Evolutionary conservation across 2,888 invertebrate genomes (phyloP), one percentile per base, ranked within the genome.

Genomic region (Zonitis immaculata): DNA sequence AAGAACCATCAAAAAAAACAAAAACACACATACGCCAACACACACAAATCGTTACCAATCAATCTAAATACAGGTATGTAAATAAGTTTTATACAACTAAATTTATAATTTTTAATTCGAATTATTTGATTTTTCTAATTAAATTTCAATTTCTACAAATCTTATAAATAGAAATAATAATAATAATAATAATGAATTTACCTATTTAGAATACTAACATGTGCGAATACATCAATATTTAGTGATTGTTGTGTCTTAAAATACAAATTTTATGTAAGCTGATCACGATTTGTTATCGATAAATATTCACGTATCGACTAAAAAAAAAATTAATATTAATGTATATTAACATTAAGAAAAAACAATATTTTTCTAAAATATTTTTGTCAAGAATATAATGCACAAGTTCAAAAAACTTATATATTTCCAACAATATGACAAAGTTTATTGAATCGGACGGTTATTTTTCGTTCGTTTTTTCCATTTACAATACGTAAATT

Each of bases 311-410:
- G 39, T 39, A 39, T 18, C 3, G 12, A 44, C 14, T 6, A 26
- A 27, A 26, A 26, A 27, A 26, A 44, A 27, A 27, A 44, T 44
- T 27, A 27, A 44, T 26, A 44, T 27, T 16, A 44, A 44, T 44
- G 26, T 11, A 27, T n/a, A 11, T 12, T n/a, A n/a, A n/a, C 14
- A 25, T 44, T 44, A 25, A 27, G 7, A 25, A 22, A 20, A 20
- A 22, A 22, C 26, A 26, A 8, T 26, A 26, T 26, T 26, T n/a
- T 26, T 26, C 8, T 26, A 6, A 5, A 4, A 26, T 26, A 7
- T 26, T 7, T 26, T 26, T 8, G 1, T 2, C 5, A 26, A 8
- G 26, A 22, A 22, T 4, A 22, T 22, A 4, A 22, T 5, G 22
- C n/a, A n/a, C n/a, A 22, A 22, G 22, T 22, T 22, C 22, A 22